Percentiles rank a stretch among this genome's conserved stretches.
Evolutionary conservation across 2,888 invertebrate genomes (phyloP).

Genomic region (Baccha elongata): DNA sequence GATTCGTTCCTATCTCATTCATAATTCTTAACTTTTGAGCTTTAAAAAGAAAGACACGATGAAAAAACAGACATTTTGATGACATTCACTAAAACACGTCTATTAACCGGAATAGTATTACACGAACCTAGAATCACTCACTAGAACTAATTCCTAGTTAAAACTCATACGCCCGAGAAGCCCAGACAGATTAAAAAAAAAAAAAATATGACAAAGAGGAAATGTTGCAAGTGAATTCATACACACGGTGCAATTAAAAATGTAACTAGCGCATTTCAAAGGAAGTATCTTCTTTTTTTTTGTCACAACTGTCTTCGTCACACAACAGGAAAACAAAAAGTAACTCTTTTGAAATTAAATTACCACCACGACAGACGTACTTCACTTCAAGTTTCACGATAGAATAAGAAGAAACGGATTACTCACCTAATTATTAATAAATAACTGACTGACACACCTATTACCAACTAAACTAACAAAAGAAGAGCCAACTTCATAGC

Average conservation of each 20-base stretch:
- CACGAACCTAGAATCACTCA: conserved; percentile 22
- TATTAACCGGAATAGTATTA: conserved; percentile 30
- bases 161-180: conserved; percentile 53
- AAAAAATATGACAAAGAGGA: conserved; percentile 13
- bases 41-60: not conserved
- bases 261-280: conserved; percentile 49
- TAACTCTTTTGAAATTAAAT: not conserved
- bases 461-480: conserved; percentile 27
- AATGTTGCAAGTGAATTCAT: not conserved
- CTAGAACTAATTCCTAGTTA: conserved; percentile 27
- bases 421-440: conserved; percentile 63
- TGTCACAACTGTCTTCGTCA: conserved; percentile 3
- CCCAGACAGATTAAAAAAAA: conserved; percentile 10
- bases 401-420: conserved; percentile 53
- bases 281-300: conserved; percentile 27
- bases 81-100: conserved; percentile 45
- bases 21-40: conserved; percentile 25
- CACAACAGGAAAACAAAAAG: not conserved
- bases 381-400: not conserved
- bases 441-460: conserved; percentile 59
- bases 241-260: conserved; percentile 47
- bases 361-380: not conserved
- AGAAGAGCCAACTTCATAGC: conserved; percentile 4
- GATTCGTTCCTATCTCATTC: conserved; percentile 28
- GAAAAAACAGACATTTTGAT: conserved; percentile 25